phyloP scores from a whole-genome alignment of 1,140 invertebrate species.

The Cylas formicarius region DNA sequence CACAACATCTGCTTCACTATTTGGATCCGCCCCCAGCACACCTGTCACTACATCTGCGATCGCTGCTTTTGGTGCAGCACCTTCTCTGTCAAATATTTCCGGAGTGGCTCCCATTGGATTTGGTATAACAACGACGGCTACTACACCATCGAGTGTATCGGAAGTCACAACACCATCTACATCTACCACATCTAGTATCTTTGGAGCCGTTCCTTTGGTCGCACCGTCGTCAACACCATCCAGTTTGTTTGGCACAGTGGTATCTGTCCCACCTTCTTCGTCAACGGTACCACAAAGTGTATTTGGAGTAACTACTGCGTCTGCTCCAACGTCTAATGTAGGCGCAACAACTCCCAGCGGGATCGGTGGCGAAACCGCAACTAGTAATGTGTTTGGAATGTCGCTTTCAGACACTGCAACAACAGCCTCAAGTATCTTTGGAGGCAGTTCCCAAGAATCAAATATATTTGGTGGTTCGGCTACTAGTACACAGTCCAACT shows the following conservation, averaged over 20 bases:
- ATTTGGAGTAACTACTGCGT: too few relatives aligned
- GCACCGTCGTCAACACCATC: constrained; percentile 5
- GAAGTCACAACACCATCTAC: constrained; percentile 14
- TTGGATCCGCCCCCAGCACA: constrained; percentile 5
- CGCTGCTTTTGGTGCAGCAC: constrained; percentile 8
- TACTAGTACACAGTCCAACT: too few relatives aligned
- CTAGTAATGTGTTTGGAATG: constrained; percentile 15
- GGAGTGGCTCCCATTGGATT: constrained; percentile 23
- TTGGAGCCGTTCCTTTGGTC: constrained; percentile 18
- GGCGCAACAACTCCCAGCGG: too few relatives aligned
- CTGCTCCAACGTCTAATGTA: too few relatives aligned
- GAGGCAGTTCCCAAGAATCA: too few relatives aligned
- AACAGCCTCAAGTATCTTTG: constrained; percentile 26
- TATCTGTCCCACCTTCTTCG: too few relatives aligned
- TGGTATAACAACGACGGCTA: constrained; percentile 19
- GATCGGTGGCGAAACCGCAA: constrained; percentile 13
- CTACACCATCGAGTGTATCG: constrained; percentile 17
- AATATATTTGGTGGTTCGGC: constrained; percentile 4
- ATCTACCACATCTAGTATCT: constrained; percentile 19
- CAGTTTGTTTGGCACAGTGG: constrained; percentile 32
- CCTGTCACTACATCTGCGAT: constrained; percentile 9
- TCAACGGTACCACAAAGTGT: too few relatives aligned
- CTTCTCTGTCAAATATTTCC: constrained; percentile 2
- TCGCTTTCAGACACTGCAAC: constrained; percentile 6
- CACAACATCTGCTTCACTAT: constrained; percentile 13